Base-by-base conservation (phyloP, 2,888 invertebrate genomes). In the Callinectes sapidus region DNA sequence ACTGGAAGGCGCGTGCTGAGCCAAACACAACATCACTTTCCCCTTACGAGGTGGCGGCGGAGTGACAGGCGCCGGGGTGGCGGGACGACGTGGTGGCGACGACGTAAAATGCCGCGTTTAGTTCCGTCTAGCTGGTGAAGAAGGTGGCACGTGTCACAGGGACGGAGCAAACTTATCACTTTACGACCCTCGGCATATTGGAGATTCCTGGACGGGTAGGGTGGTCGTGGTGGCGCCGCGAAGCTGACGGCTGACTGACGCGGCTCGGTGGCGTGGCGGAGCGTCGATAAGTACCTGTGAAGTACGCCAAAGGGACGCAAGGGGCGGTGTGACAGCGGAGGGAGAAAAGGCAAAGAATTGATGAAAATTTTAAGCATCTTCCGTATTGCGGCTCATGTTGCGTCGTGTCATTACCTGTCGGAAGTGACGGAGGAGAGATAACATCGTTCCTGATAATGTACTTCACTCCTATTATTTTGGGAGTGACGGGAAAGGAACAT, bases 101-200 rank as follows among this genome's bases (percentile, higher is more conserved):
- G 71, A 71, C 71, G 71, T 71, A 71, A 71, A 71, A 23, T 71
- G 71, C 71, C n/a, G 71, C 71, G 71, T 71, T 71, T n/a, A 71
- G 71, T 71, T 71, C 71, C 71, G n/a, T 71, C 71, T 18, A 3
- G 71, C n/a, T 71, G 71, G 71, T 71, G 71, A 71, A 71, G 71
- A n/a, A 71, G 71, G 71, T 71, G 71, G 71, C n/a, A 71, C 71
- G n/a, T 71, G 71, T 71, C 71, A 71, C 71, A 71, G 23, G 28
- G 28, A 28, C 71, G 28, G 71, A n/a, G 28, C 71, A 71, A 71
- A 71, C 71, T 71, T 71, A 71, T 23, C 71, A 71, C 71, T 71
- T 71, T 71, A 71, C 28, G 71, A 71, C 28, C 71, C 71, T 71
- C n/a, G 71, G 71, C 71, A 71, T 71, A 71, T 71, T 71, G 71